Evolutionary conservation across 2,113 vertebrate genomes (phyloP).

Genomic region (Shinisaurus crocodilurus): DNA sequence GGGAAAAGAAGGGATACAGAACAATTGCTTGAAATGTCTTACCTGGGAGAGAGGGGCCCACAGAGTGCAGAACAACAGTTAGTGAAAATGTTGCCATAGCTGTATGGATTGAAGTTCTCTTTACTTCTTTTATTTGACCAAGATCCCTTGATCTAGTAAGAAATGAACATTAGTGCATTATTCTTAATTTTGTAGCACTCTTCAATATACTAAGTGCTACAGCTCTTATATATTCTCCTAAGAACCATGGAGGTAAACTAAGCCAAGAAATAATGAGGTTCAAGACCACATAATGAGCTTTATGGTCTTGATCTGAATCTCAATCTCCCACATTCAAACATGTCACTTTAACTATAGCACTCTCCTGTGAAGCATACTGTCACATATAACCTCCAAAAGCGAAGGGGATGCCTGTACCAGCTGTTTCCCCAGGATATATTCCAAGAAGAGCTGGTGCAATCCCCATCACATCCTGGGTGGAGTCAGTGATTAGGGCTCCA

Average conservation of each 20-base stretch:
- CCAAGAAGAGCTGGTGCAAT: not conserved
- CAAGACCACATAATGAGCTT: not conserved
- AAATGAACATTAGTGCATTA: conserved; percentile 48
- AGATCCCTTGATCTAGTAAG: conserved; percentile 95
- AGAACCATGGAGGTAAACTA: not conserved
- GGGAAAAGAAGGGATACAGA: not conserved
- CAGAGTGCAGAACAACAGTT: conserved; percentile 98
- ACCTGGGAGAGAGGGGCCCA: conserved; percentile 96
- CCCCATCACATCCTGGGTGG: not conserved
- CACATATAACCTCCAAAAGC: not conserved
- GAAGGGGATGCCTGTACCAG: not conserved
- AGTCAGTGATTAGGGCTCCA: not conserved
- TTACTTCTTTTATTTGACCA: conserved; percentile 99
- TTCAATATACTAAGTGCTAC: not conserved
- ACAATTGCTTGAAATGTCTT: conserved; percentile 48
- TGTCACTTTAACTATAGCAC: not conserved
- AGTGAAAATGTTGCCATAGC: conserved; percentile 94
- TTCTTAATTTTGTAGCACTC: not conserved
- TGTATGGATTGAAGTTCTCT: conserved; percentile 98
- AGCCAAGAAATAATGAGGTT: not conserved
- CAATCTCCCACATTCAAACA: not conserved
- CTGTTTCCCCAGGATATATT: not conserved
- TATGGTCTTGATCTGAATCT: not conserved
- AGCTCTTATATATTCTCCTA: not conserved
- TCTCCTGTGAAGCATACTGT: not conserved